Base-by-base conservation (phyloP, 2,797 vertebrate genomes). In the Sebastes goodei region DNA sequence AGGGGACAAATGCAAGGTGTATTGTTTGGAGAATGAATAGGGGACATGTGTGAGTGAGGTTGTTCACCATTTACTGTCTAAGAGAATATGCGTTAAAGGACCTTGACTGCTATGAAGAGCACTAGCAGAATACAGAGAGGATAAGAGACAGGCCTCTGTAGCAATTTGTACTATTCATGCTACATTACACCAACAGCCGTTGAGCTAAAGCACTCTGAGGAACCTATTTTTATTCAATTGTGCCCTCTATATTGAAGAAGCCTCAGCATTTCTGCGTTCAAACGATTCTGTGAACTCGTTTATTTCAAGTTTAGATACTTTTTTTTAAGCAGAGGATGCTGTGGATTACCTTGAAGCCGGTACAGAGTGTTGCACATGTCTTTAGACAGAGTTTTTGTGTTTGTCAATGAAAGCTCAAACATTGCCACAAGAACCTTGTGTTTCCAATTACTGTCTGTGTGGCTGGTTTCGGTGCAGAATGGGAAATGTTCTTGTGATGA, bases 161-260 rank as follows among this genome's bases (percentile, higher is more conserved):
- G 84, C 84, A 87, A 91, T 92, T 92, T 92, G 90, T 91, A 85
- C 82, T 80, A 75, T 93, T 93, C 90, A 91, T 88, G 90, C 90
- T 88, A 90, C 92, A 89, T 95, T 92, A 91, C 89, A 90, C 91
- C 88, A 91, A 90, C 90, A 87, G 80, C 84, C 66, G 70, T 81
- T 71, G 82, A 91, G 82, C 86, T 76, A 70, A 81, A 87, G 84
- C 81, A 69, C 82, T 86, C 71, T 74, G 74, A 85, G 82, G 63
- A 88, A 61, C 73, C 74, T 66, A 66, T 81, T 90, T 89, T 88
- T 74, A 84, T 86, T 83, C 76, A 90, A 85, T 86, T 82, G 74
- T 86, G 42, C 29, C 56, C 56, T 21, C 62, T 75, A 35, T 75
- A 64, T 38, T 64, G 76, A 81, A 85, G 76, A 69, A 75, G 42